A percentile compares a stretch with the other conserved stretches of the same genome.
Evolutionary conservation across 92 coral and sea anemone species (phyloP).

Genomic region (Epizoanthus ramosus): DNA sequence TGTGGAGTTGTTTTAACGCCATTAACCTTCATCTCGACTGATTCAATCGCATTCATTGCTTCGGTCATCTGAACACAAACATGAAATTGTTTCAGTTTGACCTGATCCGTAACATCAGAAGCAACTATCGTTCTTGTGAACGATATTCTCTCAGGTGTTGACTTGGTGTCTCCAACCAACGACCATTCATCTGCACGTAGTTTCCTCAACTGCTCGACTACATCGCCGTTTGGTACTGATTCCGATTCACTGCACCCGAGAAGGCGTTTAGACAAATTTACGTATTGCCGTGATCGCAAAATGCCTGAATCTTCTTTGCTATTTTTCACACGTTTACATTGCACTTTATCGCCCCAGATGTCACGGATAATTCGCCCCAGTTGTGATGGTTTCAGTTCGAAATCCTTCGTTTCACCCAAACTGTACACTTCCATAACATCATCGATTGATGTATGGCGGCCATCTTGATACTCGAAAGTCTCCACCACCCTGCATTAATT

Average conservation of each 20-base stretch:
- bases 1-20: slow-evolving; percentile 1
- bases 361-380: slow-evolving; percentile 8
- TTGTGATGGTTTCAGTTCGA: not conserved
- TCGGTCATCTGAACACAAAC: slow-evolving; percentile 9
- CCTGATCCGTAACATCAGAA: slow-evolving; percentile 7
- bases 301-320: not conserved
- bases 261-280: slow-evolving; percentile 1
- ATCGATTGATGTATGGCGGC: slow-evolving; percentile 2
- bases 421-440: slow-evolving; percentile 9
- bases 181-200: not conserved
- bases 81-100: slow-evolving; percentile 4
- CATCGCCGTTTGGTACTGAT: not conserved
- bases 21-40: slow-evolving; percentile 1
- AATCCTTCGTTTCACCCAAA: not conserved
- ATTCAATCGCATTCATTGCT: slow-evolving; percentile 13
- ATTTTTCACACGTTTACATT: not conserved
- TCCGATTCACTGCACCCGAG: not conserved
- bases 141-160: slow-evolving; percentile 15
- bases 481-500: slow-evolving; percentile 2
- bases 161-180: not conserved
- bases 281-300: not conserved
- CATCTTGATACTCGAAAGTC: slow-evolving; percentile 14
- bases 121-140: slow-evolving; percentile 10
- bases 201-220: not conserved
- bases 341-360: slow-evolving; percentile 18